phyloP scores from a whole-genome alignment of 2,888 invertebrate species.

The Axea sp. region DNA sequence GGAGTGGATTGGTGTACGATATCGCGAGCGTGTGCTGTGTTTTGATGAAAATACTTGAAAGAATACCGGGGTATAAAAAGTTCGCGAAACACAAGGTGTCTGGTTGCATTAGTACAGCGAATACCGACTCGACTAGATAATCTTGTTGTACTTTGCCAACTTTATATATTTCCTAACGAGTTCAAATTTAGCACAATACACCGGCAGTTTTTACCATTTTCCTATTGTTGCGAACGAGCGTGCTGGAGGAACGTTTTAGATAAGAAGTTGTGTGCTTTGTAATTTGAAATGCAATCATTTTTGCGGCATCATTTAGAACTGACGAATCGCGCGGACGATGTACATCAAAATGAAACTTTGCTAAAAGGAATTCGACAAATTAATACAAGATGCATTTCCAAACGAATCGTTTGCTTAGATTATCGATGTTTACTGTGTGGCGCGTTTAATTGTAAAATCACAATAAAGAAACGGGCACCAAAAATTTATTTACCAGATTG shows the following conservation, averaged over 20 bases:
- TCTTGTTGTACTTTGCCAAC: slow-evolving; percentile 52
- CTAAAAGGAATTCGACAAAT: too few relatives aligned
- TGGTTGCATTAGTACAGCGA: slow-evolving; percentile 54
- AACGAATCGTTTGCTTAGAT: too few relatives aligned
- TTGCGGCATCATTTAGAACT: neutral
- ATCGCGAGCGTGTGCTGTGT: slow-evolving; percentile 17
- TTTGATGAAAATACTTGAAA: slow-evolving; percentile 52
- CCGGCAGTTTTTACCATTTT: slow-evolving; percentile 38
- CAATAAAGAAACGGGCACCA: too few relatives aligned
- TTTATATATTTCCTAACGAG: slow-evolving; percentile 50
- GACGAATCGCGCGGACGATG: slow-evolving; percentile 6
- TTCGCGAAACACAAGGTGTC: slow-evolving; percentile 49
- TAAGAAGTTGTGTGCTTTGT: slow-evolving; percentile 22
- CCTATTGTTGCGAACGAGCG: slow-evolving; percentile 30
- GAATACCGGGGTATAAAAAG: slow-evolving; percentile 40
- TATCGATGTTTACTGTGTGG: too few relatives aligned
- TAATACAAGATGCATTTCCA: too few relatives aligned
- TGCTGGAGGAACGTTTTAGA: slow-evolving; percentile 27
- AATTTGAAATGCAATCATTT: slow-evolving; percentile 38
- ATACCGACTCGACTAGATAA: slow-evolving; percentile 44
- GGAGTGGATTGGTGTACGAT: too few relatives aligned
- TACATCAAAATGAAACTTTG: too few relatives aligned
- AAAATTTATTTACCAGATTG: too few relatives aligned
- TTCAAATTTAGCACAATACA: slow-evolving; percentile 44
- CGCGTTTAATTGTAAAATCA: too few relatives aligned